These are phyloP conservation scores for Cheilosia pagana DNA, from an alignment of 2,888 invertebrate genomes.

Conservation along the genomic window DNA sequence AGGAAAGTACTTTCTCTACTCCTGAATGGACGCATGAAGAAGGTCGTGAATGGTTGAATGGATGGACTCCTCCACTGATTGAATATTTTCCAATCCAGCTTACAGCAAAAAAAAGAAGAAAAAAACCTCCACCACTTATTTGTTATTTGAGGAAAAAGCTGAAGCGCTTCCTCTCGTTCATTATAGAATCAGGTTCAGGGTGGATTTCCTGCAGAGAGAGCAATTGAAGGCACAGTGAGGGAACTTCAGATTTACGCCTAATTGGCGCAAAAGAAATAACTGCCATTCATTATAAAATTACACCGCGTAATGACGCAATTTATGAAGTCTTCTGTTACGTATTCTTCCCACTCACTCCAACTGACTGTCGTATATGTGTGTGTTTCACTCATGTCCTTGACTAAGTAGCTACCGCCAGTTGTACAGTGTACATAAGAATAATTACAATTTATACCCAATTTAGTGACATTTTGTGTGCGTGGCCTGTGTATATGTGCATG, in stretches of 20 bases:
- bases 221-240: slow-evolving; percentile 46
- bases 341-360: not conserved
- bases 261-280: slow-evolving; percentile 53
- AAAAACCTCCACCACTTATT: not conserved
- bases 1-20: slow-evolving; percentile 56
- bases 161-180: slow-evolving; percentile 27
- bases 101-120: slow-evolving; percentile 4
- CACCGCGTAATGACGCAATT: slow-evolving; percentile 51
- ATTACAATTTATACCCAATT: slow-evolving; percentile 71
- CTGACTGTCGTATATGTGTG: not conserved
- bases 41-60: slow-evolving; percentile 32
- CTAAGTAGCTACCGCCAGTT: not conserved
- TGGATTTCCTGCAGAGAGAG: slow-evolving; percentile 20
- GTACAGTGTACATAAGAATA: slow-evolving; percentile 27
- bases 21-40: slow-evolving; percentile 53
- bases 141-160: slow-evolving; percentile 3
- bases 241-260: slow-evolving; percentile 41
- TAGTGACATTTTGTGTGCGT: slow-evolving; percentile 24
- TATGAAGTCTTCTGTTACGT: slow-evolving; percentile 10
- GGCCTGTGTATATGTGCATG: not conserved
- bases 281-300: slow-evolving; percentile 42
- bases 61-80: slow-evolving; percentile 40
- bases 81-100: slow-evolving; percentile 19
- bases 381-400: slow-evolving; percentile 41
- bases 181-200: slow-evolving; percentile 1